These are phyloP conservation scores for Ataeniobius toweri DNA, from an alignment of 2,797 vertebrate species.

Conservation along the genomic window DNA sequence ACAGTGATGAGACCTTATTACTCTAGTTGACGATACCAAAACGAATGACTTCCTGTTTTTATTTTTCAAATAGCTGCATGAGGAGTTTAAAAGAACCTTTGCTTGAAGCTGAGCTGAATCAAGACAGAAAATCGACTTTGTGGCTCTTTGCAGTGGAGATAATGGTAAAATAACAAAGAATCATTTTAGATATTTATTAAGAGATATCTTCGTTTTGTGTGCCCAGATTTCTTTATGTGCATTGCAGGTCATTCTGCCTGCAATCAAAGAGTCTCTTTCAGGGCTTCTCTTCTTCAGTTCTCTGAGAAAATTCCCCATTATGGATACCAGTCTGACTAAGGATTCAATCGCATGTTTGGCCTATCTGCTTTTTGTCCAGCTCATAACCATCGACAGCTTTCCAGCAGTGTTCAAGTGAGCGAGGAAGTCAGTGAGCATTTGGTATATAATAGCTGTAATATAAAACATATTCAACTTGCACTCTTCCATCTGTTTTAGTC, in stretches of 20 bases:
- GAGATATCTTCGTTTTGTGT: background rate
- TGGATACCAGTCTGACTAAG: slow-evolving; percentile 68
- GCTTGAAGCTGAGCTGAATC: slow-evolving; percentile 84
- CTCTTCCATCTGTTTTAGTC: slow-evolving; percentile 77
- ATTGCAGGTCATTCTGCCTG: slow-evolving; percentile 66
- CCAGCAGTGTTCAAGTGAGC: slow-evolving; percentile 90
- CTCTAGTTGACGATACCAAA: background rate
- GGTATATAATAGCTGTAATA: too few relatives aligned
- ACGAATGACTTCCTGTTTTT: background rate
- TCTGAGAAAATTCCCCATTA: slow-evolving; percentile 58
- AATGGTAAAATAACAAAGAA: slow-evolving; percentile 77
- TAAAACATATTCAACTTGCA: background rate
- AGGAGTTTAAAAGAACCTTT: slow-evolving; percentile 88
- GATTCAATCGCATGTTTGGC: slow-evolving; percentile 90
- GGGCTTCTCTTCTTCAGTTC: slow-evolving; percentile 76
- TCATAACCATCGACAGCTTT: slow-evolving; percentile 83
- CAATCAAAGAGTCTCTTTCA: slow-evolving; percentile 69
- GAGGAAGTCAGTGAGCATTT: background rate
- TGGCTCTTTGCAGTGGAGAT: slow-evolving; percentile 88
- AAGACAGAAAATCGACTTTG: slow-evolving; percentile 76
- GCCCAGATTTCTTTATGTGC: background rate
- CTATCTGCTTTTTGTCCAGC: slow-evolving; percentile 93
- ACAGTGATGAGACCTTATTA: background rate
- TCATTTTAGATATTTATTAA: background rate
- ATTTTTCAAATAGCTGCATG: slow-evolving; percentile 85